Evolutionary conservation across 92 coral and sea anemone species (phyloP).

Genomic region (Chrysogorgia sp.): DNA sequence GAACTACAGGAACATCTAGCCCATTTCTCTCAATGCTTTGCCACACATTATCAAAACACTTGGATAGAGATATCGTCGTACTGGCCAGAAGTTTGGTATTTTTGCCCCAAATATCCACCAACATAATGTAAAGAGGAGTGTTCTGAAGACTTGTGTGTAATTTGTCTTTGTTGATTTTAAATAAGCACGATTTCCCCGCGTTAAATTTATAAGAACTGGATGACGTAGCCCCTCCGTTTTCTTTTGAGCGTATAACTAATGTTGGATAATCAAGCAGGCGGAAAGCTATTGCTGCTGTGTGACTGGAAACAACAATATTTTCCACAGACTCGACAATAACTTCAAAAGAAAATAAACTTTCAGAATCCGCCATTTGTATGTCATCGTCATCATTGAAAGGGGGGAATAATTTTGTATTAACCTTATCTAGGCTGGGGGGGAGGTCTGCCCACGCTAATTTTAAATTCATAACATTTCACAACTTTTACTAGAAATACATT

Average conservation of each 20-base stretch:
- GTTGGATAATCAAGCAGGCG: conserved; percentile 93
- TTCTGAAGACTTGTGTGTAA: conserved; percentile 65
- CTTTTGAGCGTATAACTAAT: conserved; percentile 61
- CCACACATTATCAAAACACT: conserved; percentile 65
- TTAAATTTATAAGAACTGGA: not conserved
- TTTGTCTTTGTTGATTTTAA: conserved; percentile 66
- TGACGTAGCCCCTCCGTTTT: not conserved
- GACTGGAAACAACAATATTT: conserved; percentile 67
- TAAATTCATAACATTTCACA: too few relatives aligned
- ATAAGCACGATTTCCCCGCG: conserved; percentile 77
- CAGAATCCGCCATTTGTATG: conserved; percentile 38
- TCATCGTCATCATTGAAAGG: too few relatives aligned
- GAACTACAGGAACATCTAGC: conserved; percentile 77
- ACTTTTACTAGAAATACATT: too few relatives aligned
- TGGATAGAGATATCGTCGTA: conserved; percentile 68
- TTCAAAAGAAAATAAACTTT: conserved; percentile 89
- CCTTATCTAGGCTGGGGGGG: too few relatives aligned
- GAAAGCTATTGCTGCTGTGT: conserved; percentile 80
- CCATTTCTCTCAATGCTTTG: conserved; percentile 69
- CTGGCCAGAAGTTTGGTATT: conserved; percentile 84
- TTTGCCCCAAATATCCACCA: conserved; percentile 77
- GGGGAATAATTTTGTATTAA: too few relatives aligned
- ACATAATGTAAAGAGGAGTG: conserved; percentile 85
- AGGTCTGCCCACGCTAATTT: too few relatives aligned
- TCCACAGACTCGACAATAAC: conserved; percentile 80